Conservation (phyloP, 30 jellyfish, hydroid and myxozoan genomes). For the Hydra vulgaris region DNA sequence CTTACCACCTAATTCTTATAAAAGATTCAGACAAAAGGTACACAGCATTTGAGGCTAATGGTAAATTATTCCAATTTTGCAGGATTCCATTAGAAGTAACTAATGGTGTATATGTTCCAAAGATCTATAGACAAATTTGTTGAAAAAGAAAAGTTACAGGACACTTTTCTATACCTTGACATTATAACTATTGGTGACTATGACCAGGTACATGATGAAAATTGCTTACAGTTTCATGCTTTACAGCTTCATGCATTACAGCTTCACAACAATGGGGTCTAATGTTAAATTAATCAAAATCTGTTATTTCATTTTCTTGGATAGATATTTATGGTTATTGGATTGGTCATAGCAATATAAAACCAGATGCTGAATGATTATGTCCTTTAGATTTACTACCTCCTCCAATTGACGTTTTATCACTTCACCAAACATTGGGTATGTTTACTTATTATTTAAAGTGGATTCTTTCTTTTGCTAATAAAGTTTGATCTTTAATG, state of each 20-base stretch:
- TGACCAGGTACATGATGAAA: constrained; percentile 34
- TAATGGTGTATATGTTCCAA: constrained; percentile 36
- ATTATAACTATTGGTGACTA: constrained; percentile 35
- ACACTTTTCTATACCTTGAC: constrained; percentile 34
- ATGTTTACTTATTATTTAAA: constrained; percentile 33
- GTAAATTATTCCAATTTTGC: constrained; percentile 10
- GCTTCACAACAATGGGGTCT: constrained; percentile 22
- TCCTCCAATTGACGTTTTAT: constrained; percentile 22
- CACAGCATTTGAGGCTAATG: constrained; percentile 44
- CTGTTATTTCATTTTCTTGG: not conserved
- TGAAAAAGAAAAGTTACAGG: constrained; percentile 28
- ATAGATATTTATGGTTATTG: constrained; percentile 5
- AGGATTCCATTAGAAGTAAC: constrained; percentile 51
- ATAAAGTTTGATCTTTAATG: constrained; percentile 29
- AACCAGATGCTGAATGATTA: constrained; percentile 41
- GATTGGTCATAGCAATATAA: constrained; percentile 13
- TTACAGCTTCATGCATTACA: too few relatives aligned
- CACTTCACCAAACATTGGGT: constrained; percentile 25
- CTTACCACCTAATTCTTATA: constrained; percentile 31
- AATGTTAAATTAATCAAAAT: not conserved
- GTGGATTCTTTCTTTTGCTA: constrained; percentile 24
- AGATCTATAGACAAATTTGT: constrained; percentile 28
- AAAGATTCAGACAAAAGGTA: constrained; percentile 8
- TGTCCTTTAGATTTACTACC: constrained; percentile 35
- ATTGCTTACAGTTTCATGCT: constrained; percentile 9